Conservation (phyloP, 2,797 vertebrate species). For the Pteropus rufus region DNA sequence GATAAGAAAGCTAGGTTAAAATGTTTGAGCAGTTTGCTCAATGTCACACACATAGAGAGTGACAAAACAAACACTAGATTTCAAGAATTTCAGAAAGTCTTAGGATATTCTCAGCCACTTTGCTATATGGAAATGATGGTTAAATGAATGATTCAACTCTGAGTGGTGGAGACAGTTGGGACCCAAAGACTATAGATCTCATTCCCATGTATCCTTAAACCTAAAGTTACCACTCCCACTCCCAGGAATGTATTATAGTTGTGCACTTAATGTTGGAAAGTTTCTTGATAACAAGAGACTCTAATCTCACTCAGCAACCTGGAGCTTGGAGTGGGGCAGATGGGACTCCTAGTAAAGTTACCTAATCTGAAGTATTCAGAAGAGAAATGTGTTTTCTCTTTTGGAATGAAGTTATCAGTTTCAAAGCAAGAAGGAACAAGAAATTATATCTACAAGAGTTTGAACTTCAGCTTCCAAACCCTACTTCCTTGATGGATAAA, state of each 20-base stretch:
- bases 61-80: not conserved
- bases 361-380: not conserved
- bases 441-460: conserved; percentile 25
- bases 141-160: not conserved
- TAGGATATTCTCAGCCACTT: not conserved
- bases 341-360: not conserved
- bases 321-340: not conserved
- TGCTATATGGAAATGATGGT: not conserved
- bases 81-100: not conserved
- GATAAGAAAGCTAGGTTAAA: not conserved
- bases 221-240: not conserved
- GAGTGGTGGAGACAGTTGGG: not conserved
- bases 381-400: not conserved
- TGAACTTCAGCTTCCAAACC: conserved; percentile 48
- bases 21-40: not conserved
- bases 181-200: not conserved
- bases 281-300: not conserved
- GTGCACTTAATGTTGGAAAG: not conserved
- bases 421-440: conserved; percentile 5
- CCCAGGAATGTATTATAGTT: not conserved
- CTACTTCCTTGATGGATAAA: conserved; percentile 54
- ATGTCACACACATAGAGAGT: not conserved
- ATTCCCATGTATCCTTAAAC: not conserved
- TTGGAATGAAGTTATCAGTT: conserved; percentile 10
- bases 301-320: not conserved